These are phyloP conservation scores for Oxyscelio sp. DNA, from an alignment of 2,888 invertebrate species.

Conservation along the genomic window DNA sequence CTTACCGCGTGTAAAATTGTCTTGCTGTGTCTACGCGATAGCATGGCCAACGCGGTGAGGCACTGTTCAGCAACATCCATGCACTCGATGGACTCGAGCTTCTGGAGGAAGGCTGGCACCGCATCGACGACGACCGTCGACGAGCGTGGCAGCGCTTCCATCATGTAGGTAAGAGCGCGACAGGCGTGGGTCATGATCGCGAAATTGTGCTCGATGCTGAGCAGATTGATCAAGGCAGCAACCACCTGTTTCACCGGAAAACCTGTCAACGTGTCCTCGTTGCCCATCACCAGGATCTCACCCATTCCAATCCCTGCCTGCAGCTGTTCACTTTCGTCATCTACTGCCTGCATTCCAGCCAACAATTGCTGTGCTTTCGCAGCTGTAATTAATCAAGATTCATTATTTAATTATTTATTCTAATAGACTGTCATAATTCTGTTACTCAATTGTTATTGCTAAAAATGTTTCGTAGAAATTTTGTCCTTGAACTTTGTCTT, in stretches of 20 bases:
- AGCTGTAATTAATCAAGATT: too few species aligned
- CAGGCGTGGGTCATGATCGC: conserved; percentile 99
- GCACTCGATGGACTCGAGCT: conserved; percentile 98
- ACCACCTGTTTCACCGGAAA: conserved; percentile 99
- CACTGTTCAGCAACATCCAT: conserved; percentile 99
- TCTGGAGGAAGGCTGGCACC: conserved; percentile 98
- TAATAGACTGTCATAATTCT: too few species aligned
- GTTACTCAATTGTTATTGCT: too few species aligned
- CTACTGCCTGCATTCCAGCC: conserved; percentile 96
- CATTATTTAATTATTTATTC: too few species aligned
- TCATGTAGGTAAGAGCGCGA: conserved; percentile 99
- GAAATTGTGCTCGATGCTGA: conserved; percentile 99
- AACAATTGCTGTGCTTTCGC: conserved; percentile 98
- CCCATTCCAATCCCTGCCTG: conserved; percentile 99
- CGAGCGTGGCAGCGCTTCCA: conserved; percentile 99
- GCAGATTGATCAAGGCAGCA: conserved; percentile 96
- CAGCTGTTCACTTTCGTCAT: conserved; percentile 98
- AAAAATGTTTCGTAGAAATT: too few species aligned
- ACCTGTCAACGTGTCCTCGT: conserved; percentile 99
- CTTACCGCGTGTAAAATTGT: conserved; percentile 97
- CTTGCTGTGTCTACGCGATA: conserved; percentile 98
- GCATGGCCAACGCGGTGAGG: conserved; percentile 98
- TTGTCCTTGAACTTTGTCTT: too few species aligned
- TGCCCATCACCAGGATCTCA: conserved; percentile 99
- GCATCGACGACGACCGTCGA: conserved; percentile 98